Evolutionary conservation across 2,113 vertebrate species (phyloP), one percentile per base, ranked within the genome.

Genomic region (Phyllostomus discolor): DNA sequence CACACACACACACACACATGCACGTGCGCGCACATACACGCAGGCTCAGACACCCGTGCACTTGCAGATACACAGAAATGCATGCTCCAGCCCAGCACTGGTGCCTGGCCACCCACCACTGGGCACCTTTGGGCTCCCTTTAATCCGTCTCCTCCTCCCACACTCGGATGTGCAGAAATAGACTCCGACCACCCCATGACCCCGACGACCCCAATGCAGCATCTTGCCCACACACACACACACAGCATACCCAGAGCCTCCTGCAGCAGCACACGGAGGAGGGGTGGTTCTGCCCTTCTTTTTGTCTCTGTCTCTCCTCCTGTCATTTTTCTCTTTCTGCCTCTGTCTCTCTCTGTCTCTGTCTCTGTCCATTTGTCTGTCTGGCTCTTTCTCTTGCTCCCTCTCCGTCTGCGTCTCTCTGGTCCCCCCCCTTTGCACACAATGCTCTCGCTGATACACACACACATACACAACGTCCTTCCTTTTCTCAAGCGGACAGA

Each of bases 381-480:
- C 16, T 20, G 1, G 15, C 26, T 41, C 28, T n/a, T 43, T 19
- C 22, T 28, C 48, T 38, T 5, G 50, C 33, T 15, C 11, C 7
- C 54, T 3, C 17, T 28, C 12, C 52, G 22, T 22, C 12, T 31
- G 5, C 2, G 20, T 11, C n/a, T 11, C 12, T 4, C 10, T 20
- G 38, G 11, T 2, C 7, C 28, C 14, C 48, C 50, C 46, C 41
- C 43, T 43, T 43, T 17, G 10, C 26, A 17, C 69, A 38, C 24
- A 14, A 4, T 0, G 10, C 20, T 20, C 16, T 67, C 10, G 5
- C 22, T 14, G 5, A 38, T 72, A 6, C 24, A 19, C 72, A 17
- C 26, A 10, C 14, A 0, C 9, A 5, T 0, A 7, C 22, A 10
- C 22, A 0, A 9, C 0, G 0, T 20, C 35, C 82, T 54, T 22